Base-by-base conservation (phyloP, 2,113 vertebrate species). In the Silurus glanis region DNA sequence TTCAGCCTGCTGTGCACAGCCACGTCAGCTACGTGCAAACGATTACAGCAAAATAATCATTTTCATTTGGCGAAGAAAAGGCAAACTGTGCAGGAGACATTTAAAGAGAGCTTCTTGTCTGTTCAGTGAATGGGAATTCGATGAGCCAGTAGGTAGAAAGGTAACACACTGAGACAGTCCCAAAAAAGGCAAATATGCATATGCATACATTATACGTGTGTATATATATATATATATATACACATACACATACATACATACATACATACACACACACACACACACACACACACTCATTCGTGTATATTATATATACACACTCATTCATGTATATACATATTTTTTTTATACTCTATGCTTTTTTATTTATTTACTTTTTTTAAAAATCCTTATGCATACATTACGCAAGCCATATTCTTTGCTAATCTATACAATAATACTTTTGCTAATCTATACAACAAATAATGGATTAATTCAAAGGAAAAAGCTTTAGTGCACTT, bases 41-140 rank as follows among this genome's bases (percentile, higher is more conserved):
- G 59, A 89, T 89, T 85, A 89, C 71, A 55, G 85, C 80, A 83
- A 87, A 89, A 88, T 88, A 83, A 87, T 85, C 51, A 79, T 66
- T 71, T 82, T 82, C 85, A 62, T 49, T 61, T 55, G 23, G 71
- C 16, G 51, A 71, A 67, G 25, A 87, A 69, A 85, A 78, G 45
- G 25, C 21, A 55, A 89, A 87, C 78, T 72, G 58, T 58, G 80
- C 84, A 17, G 69, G 64, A 85, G 83, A 83, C 75, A 62, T 14
- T 45, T 58, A 84, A 74, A 87, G 64, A 64, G 56, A 89, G 74
- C 85, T 58, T 64, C 64, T 79, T 51, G 55, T 87, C 83, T 85
- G 67, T 80, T 80, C 74, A 62, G 45, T 74, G 85, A 86, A 89
- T 19, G 19, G 74, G 67, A 82, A 55, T 66, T 75, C 86, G 86